These are phyloP conservation scores for Timema podura DNA, from an alignment of 2,888 invertebrate genomes.

Conservation along the genomic window DNA sequence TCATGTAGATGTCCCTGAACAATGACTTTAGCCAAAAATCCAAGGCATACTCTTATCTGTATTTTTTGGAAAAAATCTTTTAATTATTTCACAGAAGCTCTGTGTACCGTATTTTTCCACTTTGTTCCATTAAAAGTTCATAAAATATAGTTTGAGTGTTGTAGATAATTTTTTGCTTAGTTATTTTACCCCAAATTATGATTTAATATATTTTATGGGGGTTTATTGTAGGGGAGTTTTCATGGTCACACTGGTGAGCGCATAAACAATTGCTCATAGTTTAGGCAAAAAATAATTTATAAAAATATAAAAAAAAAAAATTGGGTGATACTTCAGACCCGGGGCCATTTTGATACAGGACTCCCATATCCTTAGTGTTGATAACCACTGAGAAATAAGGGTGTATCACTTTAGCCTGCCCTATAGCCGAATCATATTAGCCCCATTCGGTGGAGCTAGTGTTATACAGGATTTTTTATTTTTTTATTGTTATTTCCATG, in stretches of 20 bases:
- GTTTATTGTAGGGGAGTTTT: not conserved
- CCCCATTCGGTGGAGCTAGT: not conserved
- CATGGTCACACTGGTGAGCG: not conserved
- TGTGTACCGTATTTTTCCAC: not conserved
- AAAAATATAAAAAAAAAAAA: not conserved
- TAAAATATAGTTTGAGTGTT: not conserved
- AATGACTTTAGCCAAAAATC: not conserved
- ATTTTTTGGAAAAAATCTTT: not conserved
- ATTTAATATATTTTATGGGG: not conserved
- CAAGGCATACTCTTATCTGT: not conserved
- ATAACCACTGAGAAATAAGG: not conserved
- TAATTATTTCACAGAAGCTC: not conserved
- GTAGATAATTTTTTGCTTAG: not conserved
- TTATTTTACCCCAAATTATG: not conserved
- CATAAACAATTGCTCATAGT: not conserved
- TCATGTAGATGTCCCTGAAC: not conserved
- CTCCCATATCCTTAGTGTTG: not conserved
- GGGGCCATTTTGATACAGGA: conserved; percentile 7
- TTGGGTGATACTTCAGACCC: not conserved
- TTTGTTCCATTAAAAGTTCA: no score
- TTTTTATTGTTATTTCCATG: not conserved
- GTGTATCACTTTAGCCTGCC: conserved; percentile 10
- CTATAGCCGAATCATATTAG: conserved; percentile 5
- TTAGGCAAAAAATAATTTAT: not conserved
- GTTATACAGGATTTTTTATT: not conserved